phyloP scores from a whole-genome alignment of 2,797 vertebrate genomes.

The Rhabdomys pumilio region DNA sequence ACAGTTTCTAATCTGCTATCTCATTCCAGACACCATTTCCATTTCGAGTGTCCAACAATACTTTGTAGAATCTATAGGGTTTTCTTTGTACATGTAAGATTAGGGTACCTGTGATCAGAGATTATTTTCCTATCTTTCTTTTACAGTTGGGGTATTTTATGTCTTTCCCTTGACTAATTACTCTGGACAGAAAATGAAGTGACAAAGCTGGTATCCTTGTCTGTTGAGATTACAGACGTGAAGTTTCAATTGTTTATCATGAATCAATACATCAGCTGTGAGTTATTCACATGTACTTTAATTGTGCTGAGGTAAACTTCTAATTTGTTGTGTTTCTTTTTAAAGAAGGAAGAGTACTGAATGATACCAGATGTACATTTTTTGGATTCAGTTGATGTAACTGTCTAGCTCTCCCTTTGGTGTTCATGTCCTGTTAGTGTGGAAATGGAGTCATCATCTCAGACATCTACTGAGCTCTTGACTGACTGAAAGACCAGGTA shows the following conservation, averaged over 20 bases:
- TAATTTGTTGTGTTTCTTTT: background rate
- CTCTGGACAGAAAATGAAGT: background rate
- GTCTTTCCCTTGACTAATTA: background rate
- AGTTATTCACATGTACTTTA: background rate
- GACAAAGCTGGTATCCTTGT: background rate
- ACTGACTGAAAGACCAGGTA: background rate
- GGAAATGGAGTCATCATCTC: no score
- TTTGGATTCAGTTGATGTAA: background rate
- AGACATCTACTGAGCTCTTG: background rate
- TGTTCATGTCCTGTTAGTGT: background rate
- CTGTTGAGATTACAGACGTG: background rate
- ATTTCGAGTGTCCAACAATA: background rate
- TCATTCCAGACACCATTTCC: background rate
- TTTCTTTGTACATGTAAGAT: background rate
- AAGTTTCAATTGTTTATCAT: slow-evolving; percentile 8
- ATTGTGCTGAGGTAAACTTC: background rate
- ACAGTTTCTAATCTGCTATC: background rate
- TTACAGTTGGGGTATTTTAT: background rate
- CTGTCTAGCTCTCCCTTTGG: background rate
- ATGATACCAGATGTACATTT: background rate
- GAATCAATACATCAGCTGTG: background rate
- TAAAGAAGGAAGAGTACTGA: background rate
- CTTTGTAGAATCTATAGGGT: background rate
- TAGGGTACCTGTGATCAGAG: background rate
- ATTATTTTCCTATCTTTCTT: background rate